Evolutionary conservation across 2,888 invertebrate species (phyloP).

Genomic region (Thysanoteuthis rhombus): DNA sequence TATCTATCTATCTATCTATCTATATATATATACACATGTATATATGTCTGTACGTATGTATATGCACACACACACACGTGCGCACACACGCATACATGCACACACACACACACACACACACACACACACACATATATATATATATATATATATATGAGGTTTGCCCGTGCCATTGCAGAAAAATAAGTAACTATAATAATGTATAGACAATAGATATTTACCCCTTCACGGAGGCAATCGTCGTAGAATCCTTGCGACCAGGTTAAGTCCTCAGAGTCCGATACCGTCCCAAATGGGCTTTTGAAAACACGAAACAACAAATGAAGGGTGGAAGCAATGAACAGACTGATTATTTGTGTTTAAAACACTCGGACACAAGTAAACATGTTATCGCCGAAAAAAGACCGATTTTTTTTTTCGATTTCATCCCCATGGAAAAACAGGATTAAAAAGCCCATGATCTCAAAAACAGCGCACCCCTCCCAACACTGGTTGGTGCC

Average conservation of each 20-base stretch:
- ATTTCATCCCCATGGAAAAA: not conserved
- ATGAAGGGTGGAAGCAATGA: not conserved
- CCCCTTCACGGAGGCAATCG: not conserved
- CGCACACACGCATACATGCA: not conserved
- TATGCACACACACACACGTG: not conserved
- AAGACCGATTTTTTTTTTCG: not conserved
- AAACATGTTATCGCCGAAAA: not conserved
- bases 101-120: not conserved
- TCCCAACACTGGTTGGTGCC: not conserved
- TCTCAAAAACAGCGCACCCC: not conserved
- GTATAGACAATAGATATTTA: not conserved
- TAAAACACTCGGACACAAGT: not conserved
- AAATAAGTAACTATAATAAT: too few species aligned
- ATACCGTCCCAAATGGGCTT: not conserved
- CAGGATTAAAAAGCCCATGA: not conserved
- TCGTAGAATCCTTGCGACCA: not conserved
- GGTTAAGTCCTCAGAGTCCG: not conserved
- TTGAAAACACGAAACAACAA: not conserved
- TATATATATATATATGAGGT: not conserved
- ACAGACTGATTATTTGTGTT: not conserved
- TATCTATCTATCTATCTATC: not conserved
- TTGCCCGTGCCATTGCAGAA: too few species aligned
- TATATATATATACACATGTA: not conserved
- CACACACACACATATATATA: not conserved
- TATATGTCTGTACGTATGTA: not conserved